Base-by-base conservation (phyloP, 1,140 invertebrate species). In the Brachionus angularis region DNA sequence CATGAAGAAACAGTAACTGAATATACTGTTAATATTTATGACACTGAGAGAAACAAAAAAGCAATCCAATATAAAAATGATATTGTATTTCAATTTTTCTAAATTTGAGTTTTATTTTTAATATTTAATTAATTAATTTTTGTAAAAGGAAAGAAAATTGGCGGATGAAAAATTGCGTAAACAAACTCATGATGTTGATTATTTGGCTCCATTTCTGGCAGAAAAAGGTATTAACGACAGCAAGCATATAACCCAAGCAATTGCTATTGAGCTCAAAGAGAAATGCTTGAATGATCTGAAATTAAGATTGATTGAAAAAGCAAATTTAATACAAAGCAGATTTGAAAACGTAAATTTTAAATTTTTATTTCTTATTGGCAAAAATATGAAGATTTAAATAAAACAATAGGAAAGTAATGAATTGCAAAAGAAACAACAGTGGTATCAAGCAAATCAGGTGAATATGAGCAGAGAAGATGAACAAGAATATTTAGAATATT, bases 391-490 rank as follows among this genome's bases (percentile, higher is more conserved):
- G 25, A 42, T 67, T 42, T 31, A 61, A 61, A 70, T 5, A 31
- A 50, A 50, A 18, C 7, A 16, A 3, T 70, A 82, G 80, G 80
- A 82, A 73, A 81, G 78, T 3, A 75, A 78, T 36, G 77, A 79
- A 42, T 74, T 83, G 39, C 76, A 80, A 75, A 79, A 81, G 71
- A 81, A 81, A 67, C 81, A 83, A 73, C 75, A 75, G 5, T 82
- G 81, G 81, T 82, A 81, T 73, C 81, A 83, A 64, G 77, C 81
- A 73, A 79, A 82, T 72, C 81, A 82, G 71, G 75, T 82, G 18
- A 77, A 76, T 18, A 81, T 82, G 79, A 74, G 75, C 23, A 80
- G 81, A 64, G 78, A 81, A 70, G 81, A 83, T 73, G 81, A 83
- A 74, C 78, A 80, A 46, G 77, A 81, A 46, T 83, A 83, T 74